phyloP scores from a whole-genome alignment of 2,797 vertebrate genomes.

The Anas georgica region DNA sequence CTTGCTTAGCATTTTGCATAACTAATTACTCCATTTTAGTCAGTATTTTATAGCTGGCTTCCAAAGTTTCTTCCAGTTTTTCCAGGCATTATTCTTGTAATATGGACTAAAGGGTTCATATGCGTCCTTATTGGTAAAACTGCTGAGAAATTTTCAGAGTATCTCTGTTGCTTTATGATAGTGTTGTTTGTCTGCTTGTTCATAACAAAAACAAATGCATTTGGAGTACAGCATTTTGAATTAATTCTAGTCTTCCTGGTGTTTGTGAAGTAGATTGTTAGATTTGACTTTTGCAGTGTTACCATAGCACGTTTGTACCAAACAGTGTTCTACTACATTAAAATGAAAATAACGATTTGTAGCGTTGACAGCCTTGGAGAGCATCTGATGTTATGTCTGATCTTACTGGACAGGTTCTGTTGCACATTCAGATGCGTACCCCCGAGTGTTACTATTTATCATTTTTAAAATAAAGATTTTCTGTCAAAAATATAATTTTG shows the following conservation, averaged over 20 bases:
- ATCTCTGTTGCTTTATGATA: neutral
- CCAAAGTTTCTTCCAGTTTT: neutral
- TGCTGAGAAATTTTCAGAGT: neutral
- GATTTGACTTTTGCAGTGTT: neutral
- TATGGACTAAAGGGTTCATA: neutral
- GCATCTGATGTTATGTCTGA: neutral
- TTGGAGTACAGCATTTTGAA: neutral
- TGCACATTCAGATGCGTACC: neutral
- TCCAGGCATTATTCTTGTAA: neutral
- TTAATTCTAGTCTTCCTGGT: neutral
- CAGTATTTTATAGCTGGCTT: neutral
- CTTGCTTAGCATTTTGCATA: slow-evolving; percentile 20
- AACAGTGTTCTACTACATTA: neutral
- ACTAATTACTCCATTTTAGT: slow-evolving; percentile 56
- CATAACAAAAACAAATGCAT: neutral
- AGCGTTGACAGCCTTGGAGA: neutral
- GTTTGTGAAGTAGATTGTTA: neutral
- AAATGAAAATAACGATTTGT: neutral
- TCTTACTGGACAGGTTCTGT: neutral
- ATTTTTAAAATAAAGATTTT: neutral
- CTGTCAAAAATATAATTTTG: neutral
- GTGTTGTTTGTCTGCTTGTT: neutral
- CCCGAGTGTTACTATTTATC: neutral
- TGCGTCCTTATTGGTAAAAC: neutral
- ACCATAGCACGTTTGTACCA: neutral